Evolutionary conservation across 2,888 invertebrate species (phyloP).

Genomic region (Monopis laevigella): DNA sequence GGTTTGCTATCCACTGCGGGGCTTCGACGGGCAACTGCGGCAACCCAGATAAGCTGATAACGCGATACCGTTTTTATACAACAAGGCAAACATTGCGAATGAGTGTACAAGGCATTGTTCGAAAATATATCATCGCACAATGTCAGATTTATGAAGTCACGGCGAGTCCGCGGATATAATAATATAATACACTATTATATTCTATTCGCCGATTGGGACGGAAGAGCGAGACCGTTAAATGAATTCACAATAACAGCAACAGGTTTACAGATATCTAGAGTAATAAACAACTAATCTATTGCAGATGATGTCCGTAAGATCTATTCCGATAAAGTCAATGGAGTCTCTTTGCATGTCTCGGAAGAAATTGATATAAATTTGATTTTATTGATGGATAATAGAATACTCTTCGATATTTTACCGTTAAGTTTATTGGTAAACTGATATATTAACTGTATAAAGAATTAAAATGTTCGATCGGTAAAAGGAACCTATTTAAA

Average conservation of each 20-base stretch:
- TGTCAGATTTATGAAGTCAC: slow-evolving; percentile 6
- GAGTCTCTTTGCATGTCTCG: too few species aligned
- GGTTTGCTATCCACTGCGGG: slow-evolving; percentile 40
- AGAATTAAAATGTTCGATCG: neutral
- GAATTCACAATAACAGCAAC: too few species aligned
- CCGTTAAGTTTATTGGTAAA: too few species aligned
- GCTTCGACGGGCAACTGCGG: slow-evolving; percentile 24
- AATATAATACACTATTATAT: neutral
- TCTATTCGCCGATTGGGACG: neutral
- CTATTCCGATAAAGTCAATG: too few species aligned
- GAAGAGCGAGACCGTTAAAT: neutral
- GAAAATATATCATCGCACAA: slow-evolving; percentile 2
- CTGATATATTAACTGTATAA: too few species aligned
- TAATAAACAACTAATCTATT: too few species aligned
- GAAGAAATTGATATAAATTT: too few species aligned
- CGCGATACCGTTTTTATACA: slow-evolving; percentile 47
- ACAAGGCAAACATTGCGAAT: slow-evolving; percentile 38
- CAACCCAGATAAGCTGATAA: slow-evolving; percentile 58
- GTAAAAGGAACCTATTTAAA: neutral
- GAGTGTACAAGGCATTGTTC: slow-evolving; percentile 19
- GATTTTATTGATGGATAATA: too few species aligned
- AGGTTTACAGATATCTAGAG: neutral
- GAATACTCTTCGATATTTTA: too few species aligned
- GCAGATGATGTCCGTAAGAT: too few species aligned
- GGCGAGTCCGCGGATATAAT: slow-evolving; percentile 5